Percentiles rank a stretch among this genome's conserved stretches.
These are phyloP conservation scores for Carterocephalus palaemon DNA, from an alignment of 2,888 invertebrate genomes.

Conservation along the genomic window DNA sequence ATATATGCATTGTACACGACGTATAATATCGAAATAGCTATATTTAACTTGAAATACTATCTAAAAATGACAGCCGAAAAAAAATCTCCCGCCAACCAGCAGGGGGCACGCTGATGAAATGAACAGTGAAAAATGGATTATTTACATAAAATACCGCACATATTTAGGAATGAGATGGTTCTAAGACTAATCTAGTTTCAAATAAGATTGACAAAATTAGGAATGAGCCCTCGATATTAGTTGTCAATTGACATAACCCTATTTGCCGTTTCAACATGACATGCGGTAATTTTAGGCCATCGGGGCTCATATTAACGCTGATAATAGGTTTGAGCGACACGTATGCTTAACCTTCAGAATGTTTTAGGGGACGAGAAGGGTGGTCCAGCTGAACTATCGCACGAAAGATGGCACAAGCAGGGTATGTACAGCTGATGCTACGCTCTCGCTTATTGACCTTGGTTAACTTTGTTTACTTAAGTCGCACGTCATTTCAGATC, in stretches of 20 bases:
- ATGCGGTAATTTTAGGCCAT: conserved; percentile 71
- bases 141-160: conserved; percentile 37
- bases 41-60: conserved; percentile 36
- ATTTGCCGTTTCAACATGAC: conserved; percentile 73
- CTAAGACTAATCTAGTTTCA: conserved; percentile 35
- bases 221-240: conserved; percentile 58
- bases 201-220: conserved; percentile 39
- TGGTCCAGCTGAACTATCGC: conserved; percentile 47
- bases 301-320: conserved; percentile 36
- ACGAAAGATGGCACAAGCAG: conserved; percentile 68
- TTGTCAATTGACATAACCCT: conserved; percentile 78
- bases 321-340: conserved; percentile 28
- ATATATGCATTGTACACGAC: conserved; percentile 46
- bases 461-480: conserved; percentile 58
- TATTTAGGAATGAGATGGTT: conserved; percentile 33
- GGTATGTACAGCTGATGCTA: conserved; percentile 58
- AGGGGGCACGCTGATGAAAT: conserved; percentile 71
- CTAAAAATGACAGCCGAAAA: conserved; percentile 55
- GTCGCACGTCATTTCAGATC: conserved; percentile 54
- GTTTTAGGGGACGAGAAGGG: conserved; percentile 54
- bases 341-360: conserved; percentile 40
- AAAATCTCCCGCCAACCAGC: conserved; percentile 72
- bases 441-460: conserved; percentile 51
- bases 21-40: conserved; percentile 39
- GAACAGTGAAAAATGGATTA: conserved; percentile 42